Evolutionary conservation across 2,888 invertebrate genomes (phyloP).

Genomic region (Frankliniella intonsa): DNA sequence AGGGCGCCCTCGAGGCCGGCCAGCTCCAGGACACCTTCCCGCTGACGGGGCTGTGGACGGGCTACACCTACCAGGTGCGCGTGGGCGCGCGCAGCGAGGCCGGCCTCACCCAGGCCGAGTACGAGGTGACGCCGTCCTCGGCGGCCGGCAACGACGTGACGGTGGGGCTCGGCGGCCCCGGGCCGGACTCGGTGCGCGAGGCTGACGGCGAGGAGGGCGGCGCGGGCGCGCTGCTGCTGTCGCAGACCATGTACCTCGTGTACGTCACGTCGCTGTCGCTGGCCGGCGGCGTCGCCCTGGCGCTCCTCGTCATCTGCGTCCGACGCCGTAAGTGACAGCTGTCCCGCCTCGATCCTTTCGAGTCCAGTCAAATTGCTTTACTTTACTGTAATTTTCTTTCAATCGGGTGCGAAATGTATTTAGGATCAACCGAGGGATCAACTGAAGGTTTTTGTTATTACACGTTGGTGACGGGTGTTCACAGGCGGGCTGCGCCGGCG

Average conservation of each 20-base stretch:
- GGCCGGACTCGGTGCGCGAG: constrained; percentile 11
- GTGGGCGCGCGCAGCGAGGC: constrained; percentile 43
- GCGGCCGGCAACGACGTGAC: background rate
- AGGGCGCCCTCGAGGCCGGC: no score
- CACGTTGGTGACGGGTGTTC: no score
- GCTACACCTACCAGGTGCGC: constrained; percentile 43
- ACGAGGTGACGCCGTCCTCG: constrained; percentile 37
- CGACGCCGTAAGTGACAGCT: background rate
- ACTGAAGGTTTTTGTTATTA: no score
- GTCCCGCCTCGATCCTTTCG: no score
- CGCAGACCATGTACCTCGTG: constrained; percentile 18
- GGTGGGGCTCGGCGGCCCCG: background rate
- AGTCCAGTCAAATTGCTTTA: no score
- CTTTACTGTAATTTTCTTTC: no score
- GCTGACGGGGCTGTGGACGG: constrained; percentile 43
- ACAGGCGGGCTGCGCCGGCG: background rate
- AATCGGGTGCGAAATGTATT: no score
- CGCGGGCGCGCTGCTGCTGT: background rate
- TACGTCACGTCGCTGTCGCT: constrained; percentile 13
- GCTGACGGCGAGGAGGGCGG: background rate
- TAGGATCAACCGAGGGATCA: no score
- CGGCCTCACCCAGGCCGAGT: constrained; percentile 42
- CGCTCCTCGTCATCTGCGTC: background rate
- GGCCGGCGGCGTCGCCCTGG: constrained; percentile 2
- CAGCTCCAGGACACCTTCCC: constrained; percentile 39